Evolutionary conservation across 2,113 vertebrate species (phyloP).

Genomic region (Pseudopipra pipra): DNA sequence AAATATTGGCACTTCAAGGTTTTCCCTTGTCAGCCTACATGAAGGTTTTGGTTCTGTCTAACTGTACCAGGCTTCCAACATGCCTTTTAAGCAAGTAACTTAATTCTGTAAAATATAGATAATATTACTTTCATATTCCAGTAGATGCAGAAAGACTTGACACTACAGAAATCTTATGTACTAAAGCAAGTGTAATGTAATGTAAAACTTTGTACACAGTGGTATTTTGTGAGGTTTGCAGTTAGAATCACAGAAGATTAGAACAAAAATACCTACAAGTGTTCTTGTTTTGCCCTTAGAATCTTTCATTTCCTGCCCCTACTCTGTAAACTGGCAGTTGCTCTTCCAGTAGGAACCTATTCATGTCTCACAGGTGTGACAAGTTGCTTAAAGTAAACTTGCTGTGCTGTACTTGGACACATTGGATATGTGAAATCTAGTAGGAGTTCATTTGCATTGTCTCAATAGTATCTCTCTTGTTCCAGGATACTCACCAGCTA

Average conservation of each 20-base stretch:
- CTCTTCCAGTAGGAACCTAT: neutral
- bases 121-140: neutral
- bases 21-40: neutral
- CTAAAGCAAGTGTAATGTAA: neutral
- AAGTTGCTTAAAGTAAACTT: neutral
- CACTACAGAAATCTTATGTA: neutral
- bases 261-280: neutral
- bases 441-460: neutral
- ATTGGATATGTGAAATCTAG: neutral
- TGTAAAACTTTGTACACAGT: fast-evolving
- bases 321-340: neutral
- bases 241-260: neutral
- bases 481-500: slow-evolving; percentile 91
- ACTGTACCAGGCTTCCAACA: neutral
- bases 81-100: neutral
- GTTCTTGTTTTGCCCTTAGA: neutral
- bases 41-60: neutral
- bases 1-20: neutral
- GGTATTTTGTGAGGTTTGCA: neutral
- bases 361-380: neutral
- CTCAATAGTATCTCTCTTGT: neutral
- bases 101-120: neutral
- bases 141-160: neutral
- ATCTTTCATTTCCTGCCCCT: neutral
- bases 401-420: neutral